phyloP scores from a whole-genome alignment of 2,797 vertebrate species.

The Parauchenoglanis ngamensis region DNA sequence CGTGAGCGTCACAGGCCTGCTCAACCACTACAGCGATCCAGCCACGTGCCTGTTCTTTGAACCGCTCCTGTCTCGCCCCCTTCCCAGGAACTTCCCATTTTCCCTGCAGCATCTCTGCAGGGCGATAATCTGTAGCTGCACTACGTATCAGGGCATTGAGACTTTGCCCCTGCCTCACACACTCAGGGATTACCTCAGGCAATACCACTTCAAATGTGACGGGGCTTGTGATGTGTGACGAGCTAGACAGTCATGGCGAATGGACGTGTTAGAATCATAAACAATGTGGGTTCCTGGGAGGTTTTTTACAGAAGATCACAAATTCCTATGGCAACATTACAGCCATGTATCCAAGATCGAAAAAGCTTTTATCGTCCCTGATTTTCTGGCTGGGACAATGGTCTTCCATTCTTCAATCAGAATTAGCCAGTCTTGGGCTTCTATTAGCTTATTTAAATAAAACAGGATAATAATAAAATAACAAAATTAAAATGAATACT shows the following conservation, averaged over 20 bases:
- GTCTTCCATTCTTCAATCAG: background rate
- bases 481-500: background rate
- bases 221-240: slow-evolving; percentile 71
- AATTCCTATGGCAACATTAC: background rate
- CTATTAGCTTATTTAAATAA: background rate
- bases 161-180: slow-evolving; percentile 83
- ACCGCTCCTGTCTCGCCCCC: slow-evolving; percentile 88
- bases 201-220: slow-evolving; percentile 94
- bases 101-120: slow-evolving; percentile 91
- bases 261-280: background rate
- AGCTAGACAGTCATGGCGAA: background rate
- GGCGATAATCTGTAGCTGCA: slow-evolving; percentile 89
- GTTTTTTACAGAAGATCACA: background rate
- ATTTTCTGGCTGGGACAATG: background rate
- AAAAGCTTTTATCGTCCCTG: background rate
- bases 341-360: background rate
- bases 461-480: slow-evolving; percentile 4
- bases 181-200: slow-evolving; percentile 89
- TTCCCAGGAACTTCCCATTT: slow-evolving; percentile 92
- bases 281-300: background rate
- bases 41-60: slow-evolving; percentile 97
- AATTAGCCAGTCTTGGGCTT: background rate
- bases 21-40: slow-evolving; percentile 93
- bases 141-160: slow-evolving; percentile 88
- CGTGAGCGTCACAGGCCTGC: slow-evolving; percentile 87